phyloP scores from a whole-genome alignment of 1,140 invertebrate species.

The Dinoponera quadriceps region DNA sequence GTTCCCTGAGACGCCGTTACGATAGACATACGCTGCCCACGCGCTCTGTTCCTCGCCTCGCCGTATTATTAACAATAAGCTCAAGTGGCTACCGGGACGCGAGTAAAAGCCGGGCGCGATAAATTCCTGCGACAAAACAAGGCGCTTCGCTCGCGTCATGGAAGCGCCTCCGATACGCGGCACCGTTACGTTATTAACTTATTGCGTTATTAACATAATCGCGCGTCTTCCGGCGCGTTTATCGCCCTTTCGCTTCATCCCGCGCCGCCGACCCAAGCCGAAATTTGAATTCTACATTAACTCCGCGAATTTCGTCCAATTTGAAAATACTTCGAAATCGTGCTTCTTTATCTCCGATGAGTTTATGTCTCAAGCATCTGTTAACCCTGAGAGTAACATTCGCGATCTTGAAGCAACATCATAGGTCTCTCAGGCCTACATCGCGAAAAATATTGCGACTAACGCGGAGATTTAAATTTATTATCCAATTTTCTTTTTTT shows the following conservation, averaged over 20 bases:
- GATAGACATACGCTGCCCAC: slow-evolving; percentile 24
- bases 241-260: neutral
- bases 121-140: slow-evolving; percentile 35
- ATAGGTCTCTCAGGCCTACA: too few relatives aligned
- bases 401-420: too few relatives aligned
- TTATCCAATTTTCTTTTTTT: too few relatives aligned
- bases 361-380: too few relatives aligned
- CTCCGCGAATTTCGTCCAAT: too few relatives aligned
- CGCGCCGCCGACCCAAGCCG: neutral
- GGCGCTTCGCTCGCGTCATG: slow-evolving; percentile 2
- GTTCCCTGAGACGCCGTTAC: slow-evolving; percentile 30
- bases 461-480: too few relatives aligned
- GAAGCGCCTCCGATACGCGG: neutral
- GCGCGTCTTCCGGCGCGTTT: slow-evolving; percentile 26
- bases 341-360: too few relatives aligned
- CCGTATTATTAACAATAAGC: slow-evolving; percentile 28
- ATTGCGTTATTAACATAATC: slow-evolving; percentile 33
- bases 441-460: too few relatives aligned
- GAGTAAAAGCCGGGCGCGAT: slow-evolving; percentile 6
- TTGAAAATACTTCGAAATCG: too few relatives aligned
- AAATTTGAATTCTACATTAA: too few relatives aligned
- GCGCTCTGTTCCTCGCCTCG: slow-evolving; percentile 7
- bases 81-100: slow-evolving; percentile 5
- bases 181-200: slow-evolving; percentile 44
- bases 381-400: too few relatives aligned